Base-by-base conservation (phyloP, 1,140 invertebrate genomes). In the Schlechtendalia chinensis region DNA sequence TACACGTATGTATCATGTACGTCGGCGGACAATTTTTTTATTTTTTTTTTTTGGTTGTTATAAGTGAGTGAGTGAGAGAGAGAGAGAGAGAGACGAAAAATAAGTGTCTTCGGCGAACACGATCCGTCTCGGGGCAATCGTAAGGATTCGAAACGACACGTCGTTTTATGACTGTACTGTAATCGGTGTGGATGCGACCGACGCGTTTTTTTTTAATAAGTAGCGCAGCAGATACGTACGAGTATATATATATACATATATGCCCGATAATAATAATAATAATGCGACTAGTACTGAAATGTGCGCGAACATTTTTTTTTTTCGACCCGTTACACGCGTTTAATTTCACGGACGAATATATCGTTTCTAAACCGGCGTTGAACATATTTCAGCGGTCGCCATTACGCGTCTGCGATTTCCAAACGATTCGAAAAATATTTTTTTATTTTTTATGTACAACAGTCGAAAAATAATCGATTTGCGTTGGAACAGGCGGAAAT, bases 131-230 rank as follows among this genome's bases (percentile, higher is more conserved):
- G 71, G 27, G 16, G 53, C 10, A 56, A 54, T 74, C 71, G 53
- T 74, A 74, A 74, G 71, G 71, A 74, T 74, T 74, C 71, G 53
- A 74, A 74, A 69, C 27, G 39, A 69, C 67, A 69, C 45, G 50
- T 50, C 39, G 22, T 69, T 69, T 69, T 69, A 69, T 69, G 67
- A 69, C 67, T 69, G 45, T 50, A 69, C 17, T n/a, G n/a, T 47
- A 69, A 69, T 17, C 65, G 63, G 53, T 1, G 19, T 14, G n/a
- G 61, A 63, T 32, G 17, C 16, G 17, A 17, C 27, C 27, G 24
- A 61, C 24, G 24, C 16, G 59, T 16, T 39, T 39, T 39, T 39
- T 39, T n/a, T n/a, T n/a, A n/a, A n/a, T 39, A 39, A 39, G 32
- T 4, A 39, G 32, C 8, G 8, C 32, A 39, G 3, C 32, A n/a